These are phyloP conservation scores for Galago senegalensis DNA, from an alignment of 2,797 vertebrate genomes.

Conservation along the genomic window DNA sequence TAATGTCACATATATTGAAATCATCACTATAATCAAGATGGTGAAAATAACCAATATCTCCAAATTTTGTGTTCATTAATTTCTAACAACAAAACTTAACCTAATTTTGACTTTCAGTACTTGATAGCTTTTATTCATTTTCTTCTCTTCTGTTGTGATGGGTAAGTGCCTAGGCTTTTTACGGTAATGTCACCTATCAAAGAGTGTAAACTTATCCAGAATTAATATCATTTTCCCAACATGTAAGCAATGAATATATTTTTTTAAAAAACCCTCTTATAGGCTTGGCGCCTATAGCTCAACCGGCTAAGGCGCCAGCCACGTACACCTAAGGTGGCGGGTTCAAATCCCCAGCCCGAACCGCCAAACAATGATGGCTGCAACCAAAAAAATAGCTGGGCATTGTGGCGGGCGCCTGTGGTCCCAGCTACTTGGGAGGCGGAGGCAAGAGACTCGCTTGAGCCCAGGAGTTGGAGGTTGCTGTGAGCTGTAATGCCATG, in stretches of 20 bases:
- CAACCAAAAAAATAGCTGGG: too few species aligned
- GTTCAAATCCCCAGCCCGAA: too few species aligned
- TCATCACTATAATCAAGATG: not conserved
- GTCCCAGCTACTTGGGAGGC: too few species aligned
- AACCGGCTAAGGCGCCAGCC: too few species aligned
- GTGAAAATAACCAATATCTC: not conserved
- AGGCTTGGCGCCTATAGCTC: too few species aligned
- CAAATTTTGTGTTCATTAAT: not conserved
- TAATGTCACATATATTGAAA: not conserved
- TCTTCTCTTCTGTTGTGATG: not conserved
- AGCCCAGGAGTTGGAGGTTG: too few species aligned
- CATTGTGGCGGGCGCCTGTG: too few species aligned
- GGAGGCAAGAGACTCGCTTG: too few species aligned
- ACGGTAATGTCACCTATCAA: not conserved
- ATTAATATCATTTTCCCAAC: not conserved
- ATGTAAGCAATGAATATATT: not conserved
- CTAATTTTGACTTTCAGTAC: conserved; percentile 23
- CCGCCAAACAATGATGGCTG: too few species aligned
- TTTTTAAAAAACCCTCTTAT: not conserved
- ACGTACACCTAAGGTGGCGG: too few species aligned
- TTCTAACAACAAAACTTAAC: conserved; percentile 7
- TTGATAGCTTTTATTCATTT: conserved; percentile 27
- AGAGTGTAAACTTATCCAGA: not conserved
- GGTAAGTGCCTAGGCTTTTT: not conserved
- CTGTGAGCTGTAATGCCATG: too few species aligned